Evolutionary conservation across 2,888 invertebrate species (phyloP).

Genomic region (Mimumesa dahlbomi): DNA sequence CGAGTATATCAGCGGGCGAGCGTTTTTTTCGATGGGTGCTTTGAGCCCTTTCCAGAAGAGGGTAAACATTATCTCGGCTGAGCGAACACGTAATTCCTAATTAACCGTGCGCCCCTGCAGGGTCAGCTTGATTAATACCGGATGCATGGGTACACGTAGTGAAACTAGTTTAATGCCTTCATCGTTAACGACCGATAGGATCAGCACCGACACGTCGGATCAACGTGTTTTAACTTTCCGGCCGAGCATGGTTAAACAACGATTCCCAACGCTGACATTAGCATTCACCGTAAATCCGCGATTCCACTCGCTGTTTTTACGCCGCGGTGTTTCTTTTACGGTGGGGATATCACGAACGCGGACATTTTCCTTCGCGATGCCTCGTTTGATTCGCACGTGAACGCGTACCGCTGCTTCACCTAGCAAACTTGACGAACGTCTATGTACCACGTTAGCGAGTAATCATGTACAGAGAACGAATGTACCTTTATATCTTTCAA

Average conservation of each 20-base stretch:
- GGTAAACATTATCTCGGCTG: slow-evolving; percentile 21
- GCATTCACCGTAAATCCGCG: too few species aligned
- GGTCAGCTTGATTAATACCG: slow-evolving; percentile 48
- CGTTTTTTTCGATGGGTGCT: neutral
- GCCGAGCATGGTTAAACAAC: neutral
- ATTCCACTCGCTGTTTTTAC: too few species aligned
- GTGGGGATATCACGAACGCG: too few species aligned
- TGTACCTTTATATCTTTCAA: too few species aligned
- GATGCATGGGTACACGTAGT: slow-evolving; percentile 6
- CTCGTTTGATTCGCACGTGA: too few species aligned
- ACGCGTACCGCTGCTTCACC: too few species aligned
- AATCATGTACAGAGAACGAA: too few species aligned
- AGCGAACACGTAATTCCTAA: slow-evolving; percentile 42
- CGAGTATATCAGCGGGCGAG: too few species aligned
- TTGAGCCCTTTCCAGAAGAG: neutral
- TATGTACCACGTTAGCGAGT: too few species aligned
- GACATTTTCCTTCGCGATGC: too few species aligned
- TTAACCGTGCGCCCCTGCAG: slow-evolving; percentile 37
- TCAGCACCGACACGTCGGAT: slow-evolving; percentile 33
- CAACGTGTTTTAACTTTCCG: slow-evolving; percentile 38
- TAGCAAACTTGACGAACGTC: too few species aligned
- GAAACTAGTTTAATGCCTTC: slow-evolving; percentile 41
- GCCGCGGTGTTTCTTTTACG: too few species aligned
- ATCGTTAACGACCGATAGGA: slow-evolving; percentile 23
- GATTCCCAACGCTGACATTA: neutral